phyloP scores from a whole-genome alignment of 2,888 invertebrate species.

The Endotricha flammealis region DNA sequence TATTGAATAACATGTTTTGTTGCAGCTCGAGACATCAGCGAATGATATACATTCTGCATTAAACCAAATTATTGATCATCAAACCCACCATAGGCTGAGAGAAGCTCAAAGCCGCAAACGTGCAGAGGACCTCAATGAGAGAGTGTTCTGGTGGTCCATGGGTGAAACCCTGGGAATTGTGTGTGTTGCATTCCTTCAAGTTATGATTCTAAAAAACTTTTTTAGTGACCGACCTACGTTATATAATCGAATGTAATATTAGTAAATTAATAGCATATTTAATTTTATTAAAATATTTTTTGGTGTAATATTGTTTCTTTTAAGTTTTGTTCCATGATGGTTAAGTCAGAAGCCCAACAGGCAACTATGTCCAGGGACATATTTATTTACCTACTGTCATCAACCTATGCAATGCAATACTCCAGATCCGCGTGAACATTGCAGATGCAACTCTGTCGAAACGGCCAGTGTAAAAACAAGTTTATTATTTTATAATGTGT shows the following conservation, averaged over 20 bases:
- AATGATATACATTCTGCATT: constrained; percentile 93
- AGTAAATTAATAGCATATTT: constrained; percentile 51
- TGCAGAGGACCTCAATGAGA: constrained; percentile 97
- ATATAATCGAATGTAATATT: constrained; percentile 64
- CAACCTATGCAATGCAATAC: too few species aligned
- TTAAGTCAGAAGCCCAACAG: too few species aligned
- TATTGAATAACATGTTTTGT: constrained; percentile 23
- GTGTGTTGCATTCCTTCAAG: constrained; percentile 92
- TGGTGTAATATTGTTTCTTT: constrained; percentile 29
- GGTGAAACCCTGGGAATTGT: constrained; percentile 92
- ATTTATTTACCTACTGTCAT: too few species aligned
- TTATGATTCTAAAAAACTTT: constrained; percentile 93
- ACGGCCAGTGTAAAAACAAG: too few species aligned
- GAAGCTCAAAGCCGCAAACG: constrained; percentile 97
- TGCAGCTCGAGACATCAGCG: constrained; percentile 94
- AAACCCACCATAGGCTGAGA: constrained; percentile 96
- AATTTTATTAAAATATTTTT: constrained; percentile 50
- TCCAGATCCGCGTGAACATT: too few species aligned
- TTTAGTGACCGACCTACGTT: constrained; percentile 80
- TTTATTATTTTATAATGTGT: too few species aligned
- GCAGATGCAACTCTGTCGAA: too few species aligned
- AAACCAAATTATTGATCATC: constrained; percentile 93
- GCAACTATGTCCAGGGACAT: too few species aligned
- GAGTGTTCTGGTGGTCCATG: constrained; percentile 95
- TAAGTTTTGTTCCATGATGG: too few species aligned